Base-by-base conservation (phyloP, 2,888 invertebrate species). In the Caradrina kadenii region DNA sequence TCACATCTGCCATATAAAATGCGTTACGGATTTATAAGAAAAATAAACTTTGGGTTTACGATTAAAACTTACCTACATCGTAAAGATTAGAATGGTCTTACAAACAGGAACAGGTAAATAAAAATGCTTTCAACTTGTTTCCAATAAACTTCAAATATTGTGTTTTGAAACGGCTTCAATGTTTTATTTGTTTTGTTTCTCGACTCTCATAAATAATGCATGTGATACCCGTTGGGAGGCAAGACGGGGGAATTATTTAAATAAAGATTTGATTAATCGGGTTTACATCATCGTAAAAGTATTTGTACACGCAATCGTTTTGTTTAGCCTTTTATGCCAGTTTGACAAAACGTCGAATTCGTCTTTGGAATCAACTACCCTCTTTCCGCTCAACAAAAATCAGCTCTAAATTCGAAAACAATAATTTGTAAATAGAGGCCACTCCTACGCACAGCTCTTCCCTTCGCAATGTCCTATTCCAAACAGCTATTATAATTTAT, bases 161-260 rank as follows among this genome's bases (percentile, higher is more conserved):
- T 76, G 63, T 63, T 76, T 71, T 48, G 35, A 66, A 76, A 53
- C 31, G 48, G 60, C 74, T 62, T 58, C 61, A 45, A 70, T 78
- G 73, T 68, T 76, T 67, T 76, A 78, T 74, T 78, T 78, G 74
- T 70, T 78, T 71, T 78, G 78, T 67, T 63, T 62, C 61, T 55
- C 52, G 22, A 17, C 6, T 19, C 52, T 71, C 64, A 65, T 78
- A 52, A 78, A 78, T 78, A 76, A 73, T 76, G 68, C 56, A 76
- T 76, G 58, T 50, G 76, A 48, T 63, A 73, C 19, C 49, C 53
- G 45, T 68, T 76, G n/a, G 63, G 64, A 58, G 56, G 50, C 45
- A 68, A 68, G 61, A 68, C 54, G 73, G 45, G 68, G 61, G 54
- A 76, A 73, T 73, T 58, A 64, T 73, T 68, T 63, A 54, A 73